Percentiles rank a stretch among this genome's conserved stretches.
phyloP scores from a whole-genome alignment of 2,113 vertebrate genomes.

The Heloderma charlesbogerti region DNA sequence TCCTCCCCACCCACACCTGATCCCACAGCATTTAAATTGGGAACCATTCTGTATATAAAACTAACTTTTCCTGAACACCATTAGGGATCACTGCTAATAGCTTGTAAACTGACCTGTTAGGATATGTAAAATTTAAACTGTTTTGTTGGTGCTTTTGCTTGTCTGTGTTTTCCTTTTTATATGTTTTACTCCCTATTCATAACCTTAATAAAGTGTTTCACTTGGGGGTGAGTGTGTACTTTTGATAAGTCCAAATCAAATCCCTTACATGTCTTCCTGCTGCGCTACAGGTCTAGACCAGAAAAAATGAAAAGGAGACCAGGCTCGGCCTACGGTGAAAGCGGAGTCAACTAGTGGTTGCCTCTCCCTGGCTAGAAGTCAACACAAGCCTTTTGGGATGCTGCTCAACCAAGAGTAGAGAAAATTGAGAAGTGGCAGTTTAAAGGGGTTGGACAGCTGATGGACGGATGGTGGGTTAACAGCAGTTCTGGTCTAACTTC shows the following conservation, averaged over 20 bases:
- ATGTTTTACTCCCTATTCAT: conserved; percentile 12
- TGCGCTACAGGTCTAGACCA: background rate
- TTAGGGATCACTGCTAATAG: background rate
- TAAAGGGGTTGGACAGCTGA: background rate
- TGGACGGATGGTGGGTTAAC: background rate
- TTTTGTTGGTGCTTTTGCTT: background rate
- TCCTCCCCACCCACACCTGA: too few species aligned
- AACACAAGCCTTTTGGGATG: background rate
- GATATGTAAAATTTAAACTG: background rate
- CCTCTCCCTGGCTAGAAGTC: background rate
- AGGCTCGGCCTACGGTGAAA: background rate
- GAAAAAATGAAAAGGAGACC: background rate
- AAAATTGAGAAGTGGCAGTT: background rate
- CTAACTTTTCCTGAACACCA: background rate
- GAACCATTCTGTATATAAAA: background rate
- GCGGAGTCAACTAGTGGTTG: background rate
- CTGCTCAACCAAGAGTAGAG: background rate
- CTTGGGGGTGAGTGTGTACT: conserved; percentile 3
- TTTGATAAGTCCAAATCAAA: background rate
- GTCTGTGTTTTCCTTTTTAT: background rate
- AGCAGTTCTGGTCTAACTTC: background rate
- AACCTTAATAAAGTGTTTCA: conserved; percentile 21
- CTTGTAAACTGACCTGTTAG: background rate
- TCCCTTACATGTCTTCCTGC: background rate
- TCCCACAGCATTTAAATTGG: background rate